Conservation (phyloP, 2,113 vertebrate genomes). For the Quiscalus mexicanus region DNA sequence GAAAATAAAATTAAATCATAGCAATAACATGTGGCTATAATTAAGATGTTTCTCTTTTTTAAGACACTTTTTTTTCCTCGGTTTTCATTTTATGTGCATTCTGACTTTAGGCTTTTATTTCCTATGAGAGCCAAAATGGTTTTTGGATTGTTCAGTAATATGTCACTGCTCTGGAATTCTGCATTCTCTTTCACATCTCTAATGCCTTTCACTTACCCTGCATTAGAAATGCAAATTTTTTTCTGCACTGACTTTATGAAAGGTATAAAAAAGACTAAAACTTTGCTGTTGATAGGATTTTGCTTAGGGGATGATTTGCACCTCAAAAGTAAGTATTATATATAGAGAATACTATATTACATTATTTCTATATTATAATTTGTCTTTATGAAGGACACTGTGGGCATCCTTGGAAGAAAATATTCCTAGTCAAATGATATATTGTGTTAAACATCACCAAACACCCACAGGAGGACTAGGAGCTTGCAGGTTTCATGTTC, state of each 20-base stretch:
- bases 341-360: too few species aligned
- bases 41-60: slow-evolving; percentile 13
- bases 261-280: not conserved
- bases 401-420: not conserved
- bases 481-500: not conserved
- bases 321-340: not conserved
- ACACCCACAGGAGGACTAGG: not conserved
- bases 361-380: not conserved
- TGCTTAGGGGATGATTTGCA: not conserved
- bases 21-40: not conserved
- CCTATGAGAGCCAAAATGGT: not conserved
- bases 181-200: not conserved
- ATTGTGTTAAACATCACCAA: not conserved
- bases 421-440: not conserved
- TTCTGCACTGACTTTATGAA: not conserved
- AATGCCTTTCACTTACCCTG: not conserved
- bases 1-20: slow-evolving; percentile 15
- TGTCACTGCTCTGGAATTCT: not conserved
- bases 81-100: not conserved
- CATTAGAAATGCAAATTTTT: not conserved
- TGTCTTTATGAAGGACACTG: not conserved
- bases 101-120: not conserved
- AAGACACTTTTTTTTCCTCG: not conserved
- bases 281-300: not conserved
- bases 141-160: not conserved